Conservation (phyloP, 2,797 vertebrate genomes). For the Cossypha dichroa region DNA sequence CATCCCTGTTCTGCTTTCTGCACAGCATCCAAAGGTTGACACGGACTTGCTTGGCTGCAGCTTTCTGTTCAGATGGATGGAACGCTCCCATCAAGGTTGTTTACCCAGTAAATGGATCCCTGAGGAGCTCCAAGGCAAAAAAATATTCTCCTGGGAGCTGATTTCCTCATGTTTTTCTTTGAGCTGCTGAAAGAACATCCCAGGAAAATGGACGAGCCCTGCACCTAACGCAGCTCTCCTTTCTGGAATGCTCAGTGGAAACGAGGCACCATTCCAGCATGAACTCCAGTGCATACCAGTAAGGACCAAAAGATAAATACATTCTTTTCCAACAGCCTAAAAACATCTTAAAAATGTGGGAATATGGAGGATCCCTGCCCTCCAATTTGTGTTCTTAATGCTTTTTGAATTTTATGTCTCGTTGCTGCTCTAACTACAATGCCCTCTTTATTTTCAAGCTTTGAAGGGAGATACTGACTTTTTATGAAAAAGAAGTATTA, state of each 20-base stretch:
- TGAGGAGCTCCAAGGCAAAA: not conserved
- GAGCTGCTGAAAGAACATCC: not conserved
- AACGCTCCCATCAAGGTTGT: slow-evolving; percentile 8
- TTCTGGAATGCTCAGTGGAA: not conserved
- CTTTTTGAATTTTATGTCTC: not conserved
- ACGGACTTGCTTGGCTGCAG: not conserved
- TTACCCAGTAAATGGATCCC: slow-evolving; percentile 38
- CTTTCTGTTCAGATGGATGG: not conserved
- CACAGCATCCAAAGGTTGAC: not conserved
- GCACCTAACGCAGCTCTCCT: not conserved
- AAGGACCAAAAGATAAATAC: slow-evolving; percentile 45
- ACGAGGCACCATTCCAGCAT: not conserved
- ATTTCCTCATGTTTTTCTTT: slow-evolving; percentile 17
- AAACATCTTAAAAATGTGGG: not conserved
- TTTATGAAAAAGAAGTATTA: not conserved
- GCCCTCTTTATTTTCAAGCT: not conserved
- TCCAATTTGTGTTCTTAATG: not conserved
- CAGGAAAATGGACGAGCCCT: slow-evolving; percentile 23
- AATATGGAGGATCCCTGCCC: not conserved
- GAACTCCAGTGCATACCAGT: slow-evolving; percentile 30
- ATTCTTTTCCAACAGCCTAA: not conserved
- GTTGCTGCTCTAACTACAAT: not conserved
- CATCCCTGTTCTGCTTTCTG: not conserved
- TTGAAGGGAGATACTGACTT: not conserved
- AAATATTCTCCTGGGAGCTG: not conserved